Percentiles rank a stretch among this genome's conserved stretches.
Evolutionary conservation across 2,888 invertebrate genomes (phyloP).

Genomic region (Sminthurides aquaticus): DNA sequence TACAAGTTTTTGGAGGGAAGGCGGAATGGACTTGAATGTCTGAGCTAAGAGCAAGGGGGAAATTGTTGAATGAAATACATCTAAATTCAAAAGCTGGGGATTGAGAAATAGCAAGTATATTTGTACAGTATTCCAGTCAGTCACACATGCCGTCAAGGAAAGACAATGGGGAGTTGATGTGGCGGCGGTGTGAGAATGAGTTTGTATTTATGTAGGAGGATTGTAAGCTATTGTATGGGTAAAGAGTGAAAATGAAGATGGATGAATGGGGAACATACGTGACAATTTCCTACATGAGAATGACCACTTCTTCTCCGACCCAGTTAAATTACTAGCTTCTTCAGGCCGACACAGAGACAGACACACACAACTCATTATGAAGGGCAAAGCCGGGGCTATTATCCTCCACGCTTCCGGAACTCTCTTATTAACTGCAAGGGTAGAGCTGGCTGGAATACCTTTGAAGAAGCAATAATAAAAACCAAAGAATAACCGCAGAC

Average conservation of each 20-base stretch:
- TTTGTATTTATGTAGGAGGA: background rate
- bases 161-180: background rate
- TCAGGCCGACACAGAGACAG: too few relatives aligned
- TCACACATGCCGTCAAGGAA: background rate
- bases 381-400: background rate
- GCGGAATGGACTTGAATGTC: too few relatives aligned
- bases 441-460: too few relatives aligned
- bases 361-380: background rate
- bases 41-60: too few relatives aligned
- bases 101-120: background rate
- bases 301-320: background rate
- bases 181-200: background rate
- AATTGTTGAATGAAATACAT: too few relatives aligned
- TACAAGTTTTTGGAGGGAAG: too few relatives aligned
- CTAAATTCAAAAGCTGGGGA: too few relatives aligned
- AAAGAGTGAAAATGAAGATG: background rate
- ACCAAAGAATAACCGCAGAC: too few relatives aligned
- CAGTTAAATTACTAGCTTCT: background rate
- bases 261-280: background rate
- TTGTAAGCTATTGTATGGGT: background rate
- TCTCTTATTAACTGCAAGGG: too few relatives aligned
- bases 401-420: too few relatives aligned
- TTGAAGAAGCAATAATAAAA: too few relatives aligned
- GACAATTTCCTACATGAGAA: background rate
- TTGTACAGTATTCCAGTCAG: background rate